These are phyloP conservation scores for Crenichthys baileyi DNA, from an alignment of 2,797 vertebrate genomes.

Conservation along the genomic window DNA sequence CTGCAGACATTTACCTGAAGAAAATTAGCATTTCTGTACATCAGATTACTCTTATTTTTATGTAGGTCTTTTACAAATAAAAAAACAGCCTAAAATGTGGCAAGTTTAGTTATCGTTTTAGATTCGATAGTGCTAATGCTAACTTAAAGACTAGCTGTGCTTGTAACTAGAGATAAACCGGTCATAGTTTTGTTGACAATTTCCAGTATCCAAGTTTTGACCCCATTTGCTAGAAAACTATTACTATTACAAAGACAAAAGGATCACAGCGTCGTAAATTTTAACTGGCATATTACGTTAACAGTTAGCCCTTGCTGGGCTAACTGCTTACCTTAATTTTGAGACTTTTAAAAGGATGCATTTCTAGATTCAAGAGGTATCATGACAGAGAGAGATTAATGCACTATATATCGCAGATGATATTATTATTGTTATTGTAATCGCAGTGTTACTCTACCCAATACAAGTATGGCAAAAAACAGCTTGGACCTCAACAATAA, in stretches of 20 bases:
- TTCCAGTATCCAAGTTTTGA: background rate
- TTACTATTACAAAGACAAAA: background rate
- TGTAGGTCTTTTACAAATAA: background rate
- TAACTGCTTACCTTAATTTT: background rate
- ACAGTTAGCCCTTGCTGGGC: background rate
- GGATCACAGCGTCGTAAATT: background rate
- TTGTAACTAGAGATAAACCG: background rate
- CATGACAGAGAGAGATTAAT: background rate
- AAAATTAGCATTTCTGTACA: constrained; percentile 5
- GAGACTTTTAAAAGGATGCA: background rate
- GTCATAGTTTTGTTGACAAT: background rate
- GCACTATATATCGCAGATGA: background rate
- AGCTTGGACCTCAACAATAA: too few species aligned
- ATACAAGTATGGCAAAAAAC: background rate
- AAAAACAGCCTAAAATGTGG: background rate
- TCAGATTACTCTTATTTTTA: background rate
- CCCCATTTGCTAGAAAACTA: background rate
- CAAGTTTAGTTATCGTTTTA: background rate
- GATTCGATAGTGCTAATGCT: too few species aligned
- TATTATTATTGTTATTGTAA: too few species aligned
- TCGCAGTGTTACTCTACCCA: background rate
- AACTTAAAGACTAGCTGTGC: too few species aligned
- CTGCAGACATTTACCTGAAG: constrained; percentile 15
- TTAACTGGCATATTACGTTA: background rate
- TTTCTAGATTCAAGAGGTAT: too few species aligned